Evolutionary conservation across 2,888 invertebrate species (phyloP).

Genomic region (Leptopterna dolabrata): DNA sequence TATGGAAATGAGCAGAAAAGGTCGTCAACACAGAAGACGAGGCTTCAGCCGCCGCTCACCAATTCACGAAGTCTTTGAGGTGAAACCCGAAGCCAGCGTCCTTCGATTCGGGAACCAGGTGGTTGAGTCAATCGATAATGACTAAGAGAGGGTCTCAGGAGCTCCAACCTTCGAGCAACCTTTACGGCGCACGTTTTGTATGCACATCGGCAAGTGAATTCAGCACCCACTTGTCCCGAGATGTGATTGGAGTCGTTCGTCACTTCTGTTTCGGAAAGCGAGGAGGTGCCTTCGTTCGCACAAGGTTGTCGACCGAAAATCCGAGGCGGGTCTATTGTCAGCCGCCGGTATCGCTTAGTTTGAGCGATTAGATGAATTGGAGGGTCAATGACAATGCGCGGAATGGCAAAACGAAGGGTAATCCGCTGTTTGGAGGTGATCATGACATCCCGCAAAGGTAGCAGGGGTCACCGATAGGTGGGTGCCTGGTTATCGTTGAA

Average conservation of each 20-base stretch:
- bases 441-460: background rate
- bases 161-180: background rate
- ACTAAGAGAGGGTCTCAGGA: conserved; percentile 4
- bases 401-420: background rate
- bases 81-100: background rate
- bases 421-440: background rate
- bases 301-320: background rate
- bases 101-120: conserved; percentile 17
- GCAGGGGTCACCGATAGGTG: background rate
- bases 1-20: too few species aligned
- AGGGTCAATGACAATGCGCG: background rate
- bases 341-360: background rate
- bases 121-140: conserved; percentile 25
- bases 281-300: background rate
- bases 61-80: background rate
- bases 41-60: background rate
- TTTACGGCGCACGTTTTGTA: background rate
- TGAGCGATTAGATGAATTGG: background rate
- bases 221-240: background rate
- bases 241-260: background rate
- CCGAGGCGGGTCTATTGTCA: background rate
- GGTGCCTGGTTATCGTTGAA: too few species aligned
- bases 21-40: too few species aligned
- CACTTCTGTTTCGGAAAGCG: background rate
- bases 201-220: background rate